A percentile compares a stretch with the other conserved stretches of the same genome.
phyloP scores from a whole-genome alignment of 2,113 vertebrate species.

The Helogale parvula region DNA sequence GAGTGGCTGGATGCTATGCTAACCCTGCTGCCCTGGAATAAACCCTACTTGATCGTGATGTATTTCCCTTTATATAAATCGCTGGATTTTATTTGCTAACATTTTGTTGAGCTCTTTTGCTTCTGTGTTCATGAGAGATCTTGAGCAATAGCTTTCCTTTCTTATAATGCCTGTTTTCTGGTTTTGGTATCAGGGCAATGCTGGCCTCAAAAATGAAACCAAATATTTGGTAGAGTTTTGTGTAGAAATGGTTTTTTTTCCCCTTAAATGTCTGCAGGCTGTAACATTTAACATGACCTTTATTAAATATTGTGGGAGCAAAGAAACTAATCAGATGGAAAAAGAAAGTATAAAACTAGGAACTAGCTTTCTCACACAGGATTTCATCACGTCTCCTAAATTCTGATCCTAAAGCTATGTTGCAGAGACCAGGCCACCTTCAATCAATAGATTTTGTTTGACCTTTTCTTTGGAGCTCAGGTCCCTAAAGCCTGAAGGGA shows the following conservation, averaged over 20 bases:
- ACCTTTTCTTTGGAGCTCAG: background rate
- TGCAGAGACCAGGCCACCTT: background rate
- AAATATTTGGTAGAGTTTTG: background rate
- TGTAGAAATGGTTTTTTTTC: background rate
- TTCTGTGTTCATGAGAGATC: background rate
- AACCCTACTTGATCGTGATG: background rate
- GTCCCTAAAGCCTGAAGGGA: background rate
- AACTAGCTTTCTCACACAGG: background rate
- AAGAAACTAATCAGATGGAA: background rate
- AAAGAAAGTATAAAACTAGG: background rate
- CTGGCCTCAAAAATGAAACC: slow-evolving; percentile 10
- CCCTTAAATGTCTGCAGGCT: background rate
- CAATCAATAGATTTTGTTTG: background rate
- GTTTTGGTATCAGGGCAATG: background rate
- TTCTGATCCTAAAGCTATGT: background rate
- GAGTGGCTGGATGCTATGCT: background rate
- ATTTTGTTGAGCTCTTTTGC: background rate
- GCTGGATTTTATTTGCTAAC: background rate
- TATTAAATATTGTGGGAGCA: background rate
- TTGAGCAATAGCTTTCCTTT: background rate
- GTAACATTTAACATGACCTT: background rate
- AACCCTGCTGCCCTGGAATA: slow-evolving; percentile 3
- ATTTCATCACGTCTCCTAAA: background rate
- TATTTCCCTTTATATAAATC: background rate
- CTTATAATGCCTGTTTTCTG: background rate